Evolutionary conservation across 2,113 vertebrate genomes (phyloP).

Genomic region (Pollachius pollachius): DNA sequence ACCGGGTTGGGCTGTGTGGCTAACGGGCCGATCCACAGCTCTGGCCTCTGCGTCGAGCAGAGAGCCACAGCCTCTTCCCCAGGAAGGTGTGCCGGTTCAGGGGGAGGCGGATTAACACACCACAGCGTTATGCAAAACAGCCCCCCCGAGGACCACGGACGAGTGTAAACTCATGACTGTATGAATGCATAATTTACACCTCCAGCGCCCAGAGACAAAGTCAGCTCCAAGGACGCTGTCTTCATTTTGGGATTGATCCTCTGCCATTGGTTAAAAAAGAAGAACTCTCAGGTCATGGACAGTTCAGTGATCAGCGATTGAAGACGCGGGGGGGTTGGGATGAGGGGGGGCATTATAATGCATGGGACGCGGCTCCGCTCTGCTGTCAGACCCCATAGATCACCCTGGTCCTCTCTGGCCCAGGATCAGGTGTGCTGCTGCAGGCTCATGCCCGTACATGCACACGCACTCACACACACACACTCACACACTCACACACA

Average conservation of each 20-base stretch:
- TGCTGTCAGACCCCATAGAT: constrained; percentile 48
- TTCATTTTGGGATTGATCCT: constrained; percentile 33
- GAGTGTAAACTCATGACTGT: constrained; percentile 42
- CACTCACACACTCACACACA: too few relatives aligned
- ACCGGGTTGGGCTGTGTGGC: too few relatives aligned
- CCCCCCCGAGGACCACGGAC: constrained; percentile 24
- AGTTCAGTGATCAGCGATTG: constrained; percentile 48
- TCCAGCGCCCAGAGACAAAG: constrained; percentile 32
- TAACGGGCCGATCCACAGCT: too few relatives aligned
- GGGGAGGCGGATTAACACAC: too few relatives aligned
- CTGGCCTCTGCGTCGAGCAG: too few relatives aligned
- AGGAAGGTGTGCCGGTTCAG: too few relatives aligned
- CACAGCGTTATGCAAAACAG: too few relatives aligned
- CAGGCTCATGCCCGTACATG: constrained; percentile 2
- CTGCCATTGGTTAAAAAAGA: constrained; percentile 1
- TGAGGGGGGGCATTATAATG: constrained; percentile 27
- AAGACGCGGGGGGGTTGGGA: constrained; percentile 4
- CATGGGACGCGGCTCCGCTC: constrained; percentile 25
- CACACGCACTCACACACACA: not conserved
- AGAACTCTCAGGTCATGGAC: constrained; percentile 38
- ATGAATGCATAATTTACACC: constrained; percentile 43
- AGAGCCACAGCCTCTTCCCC: too few relatives aligned
- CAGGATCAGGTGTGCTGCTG: constrained; percentile 48
- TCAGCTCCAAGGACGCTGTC: constrained; percentile 25
- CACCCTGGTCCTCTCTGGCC: constrained; percentile 45